These are phyloP conservation scores for Sebastes kiyomatsui DNA, from an alignment of 2,797 vertebrate genomes.

Conservation along the genomic window DNA sequence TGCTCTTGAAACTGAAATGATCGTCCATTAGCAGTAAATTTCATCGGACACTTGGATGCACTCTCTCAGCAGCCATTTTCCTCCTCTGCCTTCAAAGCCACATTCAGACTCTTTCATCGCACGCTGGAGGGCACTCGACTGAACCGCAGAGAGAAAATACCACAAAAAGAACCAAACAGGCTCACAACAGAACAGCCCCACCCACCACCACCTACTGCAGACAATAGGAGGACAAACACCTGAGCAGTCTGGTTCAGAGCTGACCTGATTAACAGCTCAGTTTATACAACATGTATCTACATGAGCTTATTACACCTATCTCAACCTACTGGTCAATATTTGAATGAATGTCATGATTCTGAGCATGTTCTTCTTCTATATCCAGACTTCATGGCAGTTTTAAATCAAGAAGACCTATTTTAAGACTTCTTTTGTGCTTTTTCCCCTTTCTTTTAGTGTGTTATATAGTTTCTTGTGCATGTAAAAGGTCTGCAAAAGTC, in stretches of 20 bases:
- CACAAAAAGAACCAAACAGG: background rate
- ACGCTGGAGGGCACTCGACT: slow-evolving; percentile 40
- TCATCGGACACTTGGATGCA: slow-evolving; percentile 8
- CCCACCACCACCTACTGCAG: background rate
- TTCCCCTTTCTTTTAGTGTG: too few species aligned
- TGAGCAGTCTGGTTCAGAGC: background rate
- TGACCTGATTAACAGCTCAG: background rate
- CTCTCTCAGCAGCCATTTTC: slow-evolving; percentile 30
- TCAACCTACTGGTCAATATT: background rate
- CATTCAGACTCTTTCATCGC: slow-evolving; percentile 43
- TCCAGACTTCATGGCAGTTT: background rate
- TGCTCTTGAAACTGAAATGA: slow-evolving; percentile 24
- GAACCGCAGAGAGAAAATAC: slow-evolving; percentile 24
- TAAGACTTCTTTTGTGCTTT: too few species aligned
- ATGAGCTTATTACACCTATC: background rate
- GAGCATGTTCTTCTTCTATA: background rate
- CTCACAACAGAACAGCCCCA: background rate
- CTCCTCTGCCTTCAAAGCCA: slow-evolving; percentile 51
- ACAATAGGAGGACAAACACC: background rate
- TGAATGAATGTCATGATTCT: background rate
- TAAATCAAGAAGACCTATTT: too few species aligned
- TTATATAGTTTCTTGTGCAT: fast-evolving
- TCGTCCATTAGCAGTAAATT: slow-evolving; percentile 19
- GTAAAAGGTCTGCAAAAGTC: too few species aligned
- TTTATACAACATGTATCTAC: background rate